These are phyloP conservation scores for Pterobdella sp. DNA, from an alignment of 2,888 invertebrate genomes.

Conservation along the genomic window DNA sequence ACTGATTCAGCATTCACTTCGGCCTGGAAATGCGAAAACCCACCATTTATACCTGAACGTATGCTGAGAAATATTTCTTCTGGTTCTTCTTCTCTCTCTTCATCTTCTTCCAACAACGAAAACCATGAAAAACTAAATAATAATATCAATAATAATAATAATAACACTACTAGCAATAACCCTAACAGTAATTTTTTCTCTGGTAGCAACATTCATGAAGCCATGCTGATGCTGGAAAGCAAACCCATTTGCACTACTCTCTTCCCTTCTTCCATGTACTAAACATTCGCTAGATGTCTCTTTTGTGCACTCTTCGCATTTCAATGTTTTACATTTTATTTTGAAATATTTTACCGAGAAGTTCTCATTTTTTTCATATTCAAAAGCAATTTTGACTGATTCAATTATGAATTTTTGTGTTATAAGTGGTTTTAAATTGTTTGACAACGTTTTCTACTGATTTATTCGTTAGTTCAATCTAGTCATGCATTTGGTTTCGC, in stretches of 20 bases:
- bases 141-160: constrained; percentile 4
- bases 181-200: constrained; percentile 15
- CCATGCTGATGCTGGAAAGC: constrained; percentile 25
- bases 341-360: too few species aligned
- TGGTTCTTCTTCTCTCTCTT: constrained; percentile 15
- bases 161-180: background rate
- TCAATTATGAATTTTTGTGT: too few species aligned
- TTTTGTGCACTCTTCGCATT: background rate
- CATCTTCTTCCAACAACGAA: constrained; percentile 5
- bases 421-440: too few species aligned
- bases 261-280: constrained; percentile 23
- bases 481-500: too few species aligned
- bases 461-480: too few species aligned
- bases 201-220: constrained; percentile 19
- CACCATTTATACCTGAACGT: constrained; percentile 17
- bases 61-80: constrained; percentile 22
- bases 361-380: too few species aligned
- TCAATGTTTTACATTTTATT: background rate
- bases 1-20: background rate
- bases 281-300: background rate
- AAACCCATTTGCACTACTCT: constrained; percentile 27
- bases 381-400: too few species aligned
- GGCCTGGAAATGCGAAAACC: constrained; percentile 21
- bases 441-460: too few species aligned
- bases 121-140: background rate